Conservation (phyloP, 2,888 invertebrate species). For the Octonoba sinensis region DNA sequence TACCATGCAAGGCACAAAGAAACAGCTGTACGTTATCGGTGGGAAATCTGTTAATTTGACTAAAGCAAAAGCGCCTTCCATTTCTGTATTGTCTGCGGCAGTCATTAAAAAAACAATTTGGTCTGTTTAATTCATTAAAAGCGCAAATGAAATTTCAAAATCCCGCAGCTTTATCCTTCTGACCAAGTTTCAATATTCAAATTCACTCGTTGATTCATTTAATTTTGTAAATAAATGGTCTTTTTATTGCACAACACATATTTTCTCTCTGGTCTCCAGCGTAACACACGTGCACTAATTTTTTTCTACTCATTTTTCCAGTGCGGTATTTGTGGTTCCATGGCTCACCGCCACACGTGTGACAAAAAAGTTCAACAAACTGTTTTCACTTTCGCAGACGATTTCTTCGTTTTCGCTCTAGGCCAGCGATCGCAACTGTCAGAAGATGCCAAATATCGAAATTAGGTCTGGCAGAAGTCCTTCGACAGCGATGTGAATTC, state of each 20-base stretch:
- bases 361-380: too few relatives aligned
- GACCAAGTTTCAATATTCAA: too few relatives aligned
- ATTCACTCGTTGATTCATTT: neutral
- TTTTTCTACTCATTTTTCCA: too few relatives aligned
- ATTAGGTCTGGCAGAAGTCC: too few relatives aligned
- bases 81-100: slow-evolving; percentile 25
- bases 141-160: neutral
- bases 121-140: neutral
- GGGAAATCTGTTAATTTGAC: slow-evolving; percentile 63
- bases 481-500: too few relatives aligned
- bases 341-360: too few relatives aligned
- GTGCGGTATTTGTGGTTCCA: too few relatives aligned
- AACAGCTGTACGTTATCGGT: slow-evolving; percentile 65
- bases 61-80: slow-evolving; percentile 46
- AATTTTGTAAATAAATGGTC: neutral
- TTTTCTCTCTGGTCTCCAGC: neutral
- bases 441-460: too few relatives aligned
- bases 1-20: slow-evolving; percentile 64
- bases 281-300: neutral
- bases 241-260: neutral
- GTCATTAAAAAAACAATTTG: slow-evolving; percentile 22
- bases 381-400: too few relatives aligned
- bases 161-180: too few relatives aligned
- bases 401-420: too few relatives aligned
- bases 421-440: too few relatives aligned